Conservation (phyloP, 2,797 vertebrate genomes). For the Strix occidentalis region DNA sequence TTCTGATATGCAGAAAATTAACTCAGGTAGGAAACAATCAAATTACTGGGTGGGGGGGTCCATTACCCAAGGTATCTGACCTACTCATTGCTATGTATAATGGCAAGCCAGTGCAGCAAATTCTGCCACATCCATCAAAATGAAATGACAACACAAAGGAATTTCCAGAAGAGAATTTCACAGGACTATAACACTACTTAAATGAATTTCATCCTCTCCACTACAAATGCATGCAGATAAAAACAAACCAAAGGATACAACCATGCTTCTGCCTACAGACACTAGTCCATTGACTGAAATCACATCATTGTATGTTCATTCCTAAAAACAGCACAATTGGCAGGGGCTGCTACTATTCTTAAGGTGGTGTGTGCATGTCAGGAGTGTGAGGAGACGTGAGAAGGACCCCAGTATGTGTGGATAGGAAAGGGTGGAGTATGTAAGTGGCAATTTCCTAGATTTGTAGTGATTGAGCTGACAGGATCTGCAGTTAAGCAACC, state of each 20-base stretch:
- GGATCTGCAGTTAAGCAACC: slow-evolving; percentile 55
- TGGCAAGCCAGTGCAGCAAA: neutral
- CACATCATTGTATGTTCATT: neutral
- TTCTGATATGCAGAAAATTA: slow-evolving; percentile 10
- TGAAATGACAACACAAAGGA: neutral
- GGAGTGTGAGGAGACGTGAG: neutral
- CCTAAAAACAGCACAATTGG: neutral
- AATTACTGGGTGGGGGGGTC: neutral
- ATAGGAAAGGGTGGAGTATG: neutral
- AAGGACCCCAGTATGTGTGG: neutral
- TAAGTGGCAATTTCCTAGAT: slow-evolving; percentile 37
- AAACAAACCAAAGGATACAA: neutral
- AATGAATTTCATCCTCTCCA: neutral
- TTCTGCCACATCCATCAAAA: neutral
- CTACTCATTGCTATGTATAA: neutral
- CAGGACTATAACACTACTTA: neutral
- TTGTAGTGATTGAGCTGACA: slow-evolving; percentile 54
- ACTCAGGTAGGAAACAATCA: neutral
- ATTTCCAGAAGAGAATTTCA: neutral
- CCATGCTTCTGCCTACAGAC: neutral
- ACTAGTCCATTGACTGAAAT: neutral
- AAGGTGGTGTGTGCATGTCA: neutral
- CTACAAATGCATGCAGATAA: neutral
- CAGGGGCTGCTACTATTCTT: neutral
- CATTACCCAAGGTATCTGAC: neutral